phyloP scores from a whole-genome alignment of 2,113 vertebrate species.

The Cephalopholis sonnerati region DNA sequence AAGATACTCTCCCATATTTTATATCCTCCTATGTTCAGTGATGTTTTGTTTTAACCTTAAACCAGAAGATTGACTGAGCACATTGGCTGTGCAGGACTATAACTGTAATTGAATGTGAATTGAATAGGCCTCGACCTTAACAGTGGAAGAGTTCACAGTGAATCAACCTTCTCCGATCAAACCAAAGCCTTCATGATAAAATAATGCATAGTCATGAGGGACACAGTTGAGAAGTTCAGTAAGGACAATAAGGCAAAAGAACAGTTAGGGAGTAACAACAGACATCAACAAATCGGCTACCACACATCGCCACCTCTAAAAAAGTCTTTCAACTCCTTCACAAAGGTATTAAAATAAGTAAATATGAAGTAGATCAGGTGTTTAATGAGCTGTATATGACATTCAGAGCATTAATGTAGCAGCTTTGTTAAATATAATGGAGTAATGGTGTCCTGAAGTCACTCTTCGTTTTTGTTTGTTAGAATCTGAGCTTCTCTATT shows the following conservation, averaged over 20 bases:
- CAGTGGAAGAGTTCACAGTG: conserved; percentile 71
- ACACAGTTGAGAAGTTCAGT: conserved; percentile 32
- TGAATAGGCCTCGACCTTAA: not conserved
- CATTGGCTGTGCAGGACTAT: not conserved
- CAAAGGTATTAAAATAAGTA: conserved; percentile 24
- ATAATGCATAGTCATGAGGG: conserved; percentile 78
- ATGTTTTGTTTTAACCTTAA: not conserved
- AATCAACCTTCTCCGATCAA: conserved; percentile 49
- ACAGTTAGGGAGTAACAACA: conserved; percentile 11
- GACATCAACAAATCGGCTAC: not conserved
- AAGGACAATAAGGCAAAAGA: conserved; percentile 51
- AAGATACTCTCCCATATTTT: not conserved
- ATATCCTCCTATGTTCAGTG: not conserved
- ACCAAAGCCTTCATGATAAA: conserved; percentile 54
- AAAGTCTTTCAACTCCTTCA: conserved; percentile 10
- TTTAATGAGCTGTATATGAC: not conserved
- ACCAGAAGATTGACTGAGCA: not conserved
- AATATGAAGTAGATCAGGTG: conserved; percentile 37
- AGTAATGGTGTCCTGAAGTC: too few species aligned
- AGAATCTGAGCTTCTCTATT: too few species aligned
- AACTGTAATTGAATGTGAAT: not conserved
- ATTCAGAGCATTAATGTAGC: too few species aligned
- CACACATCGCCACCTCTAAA: not conserved
- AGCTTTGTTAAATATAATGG: too few species aligned
- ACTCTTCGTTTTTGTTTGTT: too few species aligned